phyloP scores from a whole-genome alignment of 2,113 vertebrate genomes.

The Embiotoca jacksoni region DNA sequence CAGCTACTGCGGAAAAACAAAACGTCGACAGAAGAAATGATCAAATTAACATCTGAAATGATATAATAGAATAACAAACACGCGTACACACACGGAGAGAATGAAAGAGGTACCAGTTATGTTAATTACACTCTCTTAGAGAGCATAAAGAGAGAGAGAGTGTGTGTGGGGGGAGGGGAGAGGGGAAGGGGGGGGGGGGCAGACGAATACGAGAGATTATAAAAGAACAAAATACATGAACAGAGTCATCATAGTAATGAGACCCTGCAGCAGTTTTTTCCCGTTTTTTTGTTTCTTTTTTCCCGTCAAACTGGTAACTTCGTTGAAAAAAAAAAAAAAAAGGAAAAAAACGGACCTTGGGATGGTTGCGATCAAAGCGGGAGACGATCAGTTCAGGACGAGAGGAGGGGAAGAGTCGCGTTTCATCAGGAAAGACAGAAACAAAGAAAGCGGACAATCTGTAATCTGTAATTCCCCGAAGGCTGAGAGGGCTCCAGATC shows the following conservation, averaged over 20 bases:
- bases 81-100: slow-evolving; percentile 18
- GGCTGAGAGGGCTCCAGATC: slow-evolving; percentile 68
- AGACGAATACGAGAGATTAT: slow-evolving; percentile 20
- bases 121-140: slow-evolving; percentile 68
- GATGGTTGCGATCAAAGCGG: slow-evolving; percentile 56
- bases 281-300: slow-evolving; percentile 44
- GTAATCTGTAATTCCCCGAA: slow-evolving; percentile 64
- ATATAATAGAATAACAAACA: slow-evolving; percentile 58
- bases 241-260: slow-evolving; percentile 63
- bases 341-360: not conserved
- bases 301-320: slow-evolving; percentile 14
- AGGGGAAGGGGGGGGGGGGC: not conserved
- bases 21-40: slow-evolving; percentile 52
- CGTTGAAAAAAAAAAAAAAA: slow-evolving; percentile 31
- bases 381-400: slow-evolving; percentile 15
- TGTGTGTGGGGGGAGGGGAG: not conserved
- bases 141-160: slow-evolving; percentile 55
- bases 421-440: not conserved
- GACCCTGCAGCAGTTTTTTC: slow-evolving; percentile 49
- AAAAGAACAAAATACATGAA: slow-evolving; percentile 49
- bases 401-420: slow-evolving; percentile 17
- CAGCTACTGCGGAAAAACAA: slow-evolving; percentile 57
- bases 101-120: slow-evolving; percentile 66
- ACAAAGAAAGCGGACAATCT: slow-evolving; percentile 45
- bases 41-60: slow-evolving; percentile 69